Evolutionary conservation across 2,888 invertebrate species (phyloP).

Genomic region (Thelaira solivaga): DNA sequence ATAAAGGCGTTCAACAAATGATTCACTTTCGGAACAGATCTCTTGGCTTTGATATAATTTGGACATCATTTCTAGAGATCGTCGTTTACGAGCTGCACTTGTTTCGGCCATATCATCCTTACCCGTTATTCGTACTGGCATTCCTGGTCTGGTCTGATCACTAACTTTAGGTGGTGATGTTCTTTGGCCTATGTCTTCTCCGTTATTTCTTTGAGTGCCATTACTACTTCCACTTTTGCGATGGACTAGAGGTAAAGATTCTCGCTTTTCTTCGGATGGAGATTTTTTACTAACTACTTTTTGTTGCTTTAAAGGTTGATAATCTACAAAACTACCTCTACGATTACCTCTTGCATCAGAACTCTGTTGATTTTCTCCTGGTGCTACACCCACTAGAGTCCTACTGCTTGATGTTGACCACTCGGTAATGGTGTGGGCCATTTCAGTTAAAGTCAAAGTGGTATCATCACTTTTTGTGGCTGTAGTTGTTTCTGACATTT

Average conservation of each 20-base stretch:
- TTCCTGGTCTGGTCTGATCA: slow-evolving; percentile 56
- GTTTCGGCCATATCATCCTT: slow-evolving; percentile 66
- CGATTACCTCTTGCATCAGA: slow-evolving; percentile 62
- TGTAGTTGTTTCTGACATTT: slow-evolving; percentile 82
- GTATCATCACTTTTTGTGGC: slow-evolving; percentile 90
- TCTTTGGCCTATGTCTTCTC: slow-evolving; percentile 66
- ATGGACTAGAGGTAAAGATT: slow-evolving; percentile 72
- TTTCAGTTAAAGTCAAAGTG: slow-evolving; percentile 82
- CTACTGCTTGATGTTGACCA: slow-evolving; percentile 90
- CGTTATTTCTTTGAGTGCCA: slow-evolving; percentile 67
- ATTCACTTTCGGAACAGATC: slow-evolving; percentile 77
- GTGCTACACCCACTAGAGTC: slow-evolving; percentile 81
- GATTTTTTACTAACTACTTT: slow-evolving; percentile 70
- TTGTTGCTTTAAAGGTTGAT: slow-evolving; percentile 74
- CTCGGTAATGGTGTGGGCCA: slow-evolving; percentile 88
- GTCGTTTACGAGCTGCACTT: slow-evolving; percentile 77
- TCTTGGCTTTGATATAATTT: slow-evolving; percentile 82
- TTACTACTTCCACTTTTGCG: slow-evolving; percentile 71
- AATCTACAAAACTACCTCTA: slow-evolving; percentile 70
- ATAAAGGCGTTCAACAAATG: slow-evolving; percentile 80
- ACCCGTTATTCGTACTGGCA: slow-evolving; percentile 70
- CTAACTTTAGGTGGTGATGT: slow-evolving; percentile 60
- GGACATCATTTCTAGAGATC: slow-evolving; percentile 78
- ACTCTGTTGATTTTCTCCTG: slow-evolving; percentile 76
- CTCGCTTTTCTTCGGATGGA: slow-evolving; percentile 71